phyloP scores from a whole-genome alignment of 2,888 invertebrate genomes.

The Arenicola marina region DNA sequence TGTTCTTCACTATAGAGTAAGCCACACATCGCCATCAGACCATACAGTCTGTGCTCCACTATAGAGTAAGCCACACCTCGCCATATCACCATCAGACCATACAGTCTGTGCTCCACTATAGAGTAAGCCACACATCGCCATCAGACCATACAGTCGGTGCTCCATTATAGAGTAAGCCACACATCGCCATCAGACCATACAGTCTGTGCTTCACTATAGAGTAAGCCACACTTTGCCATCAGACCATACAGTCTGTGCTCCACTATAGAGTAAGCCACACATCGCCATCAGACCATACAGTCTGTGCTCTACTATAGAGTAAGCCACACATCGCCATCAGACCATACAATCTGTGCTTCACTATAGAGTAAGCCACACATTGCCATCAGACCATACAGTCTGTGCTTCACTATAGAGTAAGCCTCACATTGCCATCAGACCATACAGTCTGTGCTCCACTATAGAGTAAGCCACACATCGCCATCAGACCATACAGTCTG shows the following conservation, averaged over 20 bases:
- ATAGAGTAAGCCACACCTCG: conserved; percentile 25
- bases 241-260: conserved; percentile 24
- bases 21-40: conserved; percentile 19
- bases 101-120: conserved; percentile 22
- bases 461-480: conserved; percentile 25
- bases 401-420: conserved; percentile 27
- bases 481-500: conserved; percentile 23
- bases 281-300: conserved; percentile 22
- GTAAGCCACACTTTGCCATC: conserved; percentile 23
- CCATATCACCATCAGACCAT: conserved; percentile 20
- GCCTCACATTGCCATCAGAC: conserved; percentile 19
- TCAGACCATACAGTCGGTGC: conserved; percentile 24
- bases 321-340: conserved; percentile 18
- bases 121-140: conserved; percentile 24
- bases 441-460: conserved; percentile 22
- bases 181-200: conserved; percentile 22
- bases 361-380: conserved; percentile 26
- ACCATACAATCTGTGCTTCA: conserved; percentile 24
- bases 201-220: conserved; percentile 23
- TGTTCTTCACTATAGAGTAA: conserved; percentile 27
- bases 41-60: conserved; percentile 22
- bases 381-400: conserved; percentile 21
- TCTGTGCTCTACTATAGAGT: conserved; percentile 26
- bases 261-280: conserved; percentile 25
- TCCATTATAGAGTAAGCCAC: conserved; percentile 25